Base-by-base conservation (phyloP, 2,797 vertebrate species). In the Emydoidea blandingii region DNA sequence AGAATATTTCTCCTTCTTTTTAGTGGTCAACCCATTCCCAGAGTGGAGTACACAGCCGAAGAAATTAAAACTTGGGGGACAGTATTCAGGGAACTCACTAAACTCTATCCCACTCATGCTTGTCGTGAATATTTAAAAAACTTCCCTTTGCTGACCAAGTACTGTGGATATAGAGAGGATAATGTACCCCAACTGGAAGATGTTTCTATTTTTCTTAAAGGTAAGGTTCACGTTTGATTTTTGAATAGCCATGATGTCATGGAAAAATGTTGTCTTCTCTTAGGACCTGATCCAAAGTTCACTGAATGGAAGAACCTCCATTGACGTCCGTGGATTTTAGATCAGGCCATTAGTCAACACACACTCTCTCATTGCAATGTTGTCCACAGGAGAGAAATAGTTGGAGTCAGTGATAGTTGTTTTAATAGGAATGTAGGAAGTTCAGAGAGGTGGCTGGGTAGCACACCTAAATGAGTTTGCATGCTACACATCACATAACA, bases 111-210 rank as follows among this genome's bases (percentile, higher is more conserved):
- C 2, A 99, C 99, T 31, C 99, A 99, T 34, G 99, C 99, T 95
- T 99, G 99, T 97, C 98, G 96, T 37, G 99, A 99, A 85, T 99
- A 99, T 97, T 98, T 99, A 94, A 99, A 99, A 97, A 99, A 99
- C 98, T 98, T 99, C 56, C 99, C 99, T 41, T 97, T 99, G 95
- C 98, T 99, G 95, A 98, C 98, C 41, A 99, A 99, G 84, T 98
- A 99, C 93, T 99, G 99, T 79, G 99, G 99, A 87, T 99, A 99
- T 97, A 96, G 99, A 84, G 99, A 99, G 89, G 99, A 99, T 98
- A 99, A 99, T 50, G 98, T 99, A 65, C 99, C 99, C 7, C 99
- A 99, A 91, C 97, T 99, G 90, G 99, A 99, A 98, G 99, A 99
- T 27, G 99, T 99, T 54, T 99, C 99, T 4, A 0, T 95, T 41